These are phyloP conservation scores for Sebastes taczanowskii DNA, from an alignment of 2,797 vertebrate genomes.

Conservation along the genomic window DNA sequence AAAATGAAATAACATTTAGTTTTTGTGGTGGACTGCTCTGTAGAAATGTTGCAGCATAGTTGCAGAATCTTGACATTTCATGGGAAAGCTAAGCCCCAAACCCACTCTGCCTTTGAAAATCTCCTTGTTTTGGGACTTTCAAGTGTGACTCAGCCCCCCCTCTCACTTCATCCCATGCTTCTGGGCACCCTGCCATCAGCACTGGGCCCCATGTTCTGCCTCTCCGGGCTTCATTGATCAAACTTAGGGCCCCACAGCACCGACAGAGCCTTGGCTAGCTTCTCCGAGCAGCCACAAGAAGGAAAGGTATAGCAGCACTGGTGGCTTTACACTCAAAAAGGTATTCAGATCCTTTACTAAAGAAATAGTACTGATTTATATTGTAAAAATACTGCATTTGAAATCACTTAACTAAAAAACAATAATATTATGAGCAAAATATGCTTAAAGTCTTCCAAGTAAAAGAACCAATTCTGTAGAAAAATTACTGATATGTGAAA, in stretches of 20 bases:
- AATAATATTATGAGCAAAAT: not conserved
- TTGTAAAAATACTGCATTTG: not conserved
- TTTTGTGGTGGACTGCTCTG: not conserved
- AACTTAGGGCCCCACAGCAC: slow-evolving; percentile 45
- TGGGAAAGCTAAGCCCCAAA: slow-evolving; percentile 28
- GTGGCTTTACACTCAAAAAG: not conserved
- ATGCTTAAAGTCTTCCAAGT: not conserved
- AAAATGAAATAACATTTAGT: not conserved
- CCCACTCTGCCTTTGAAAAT: slow-evolving; percentile 41
- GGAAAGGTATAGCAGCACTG: not conserved
- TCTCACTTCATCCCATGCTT: slow-evolving; percentile 41
- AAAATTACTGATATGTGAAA: not conserved
- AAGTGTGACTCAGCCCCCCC: slow-evolving; percentile 44
- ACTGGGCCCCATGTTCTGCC: slow-evolving; percentile 53
- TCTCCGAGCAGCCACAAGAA: slow-evolving; percentile 4
- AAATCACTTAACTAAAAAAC: not conserved
- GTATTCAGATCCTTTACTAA: slow-evolving; percentile 4
- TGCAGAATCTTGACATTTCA: slow-evolving; percentile 30
- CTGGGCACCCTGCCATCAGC: slow-evolving; percentile 68
- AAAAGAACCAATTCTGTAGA: not conserved
- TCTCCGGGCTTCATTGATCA: slow-evolving; percentile 69
- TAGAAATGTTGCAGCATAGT: not conserved
- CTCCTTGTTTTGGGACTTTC: slow-evolving; percentile 50
- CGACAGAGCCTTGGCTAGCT: slow-evolving; percentile 39
- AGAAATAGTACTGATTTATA: not conserved